Percentiles rank a stretch among this genome's conserved stretches.
These are phyloP conservation scores for Ectobius pallidus DNA, from an alignment of 2,888 invertebrate species.

Conservation along the genomic window DNA sequence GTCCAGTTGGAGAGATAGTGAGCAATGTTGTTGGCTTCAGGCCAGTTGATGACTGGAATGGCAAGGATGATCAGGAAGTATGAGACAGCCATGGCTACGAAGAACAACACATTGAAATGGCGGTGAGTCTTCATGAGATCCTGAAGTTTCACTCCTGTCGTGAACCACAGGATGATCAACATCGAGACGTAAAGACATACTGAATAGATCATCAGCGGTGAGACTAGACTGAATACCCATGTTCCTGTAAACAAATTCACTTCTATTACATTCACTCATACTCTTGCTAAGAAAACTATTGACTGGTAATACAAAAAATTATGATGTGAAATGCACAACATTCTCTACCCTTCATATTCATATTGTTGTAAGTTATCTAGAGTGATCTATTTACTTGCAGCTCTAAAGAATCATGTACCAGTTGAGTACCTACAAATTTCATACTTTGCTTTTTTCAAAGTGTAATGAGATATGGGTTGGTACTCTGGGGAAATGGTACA, in stretches of 20 bases:
- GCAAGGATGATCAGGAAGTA: constrained; percentile 23
- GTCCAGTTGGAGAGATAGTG: constrained; percentile 14
- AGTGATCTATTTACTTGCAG: too few species aligned
- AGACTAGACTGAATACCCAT: not conserved
- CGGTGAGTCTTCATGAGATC: constrained; percentile 16
- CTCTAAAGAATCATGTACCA: too few species aligned
- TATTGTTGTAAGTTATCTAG: too few species aligned
- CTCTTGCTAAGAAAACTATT: not conserved
- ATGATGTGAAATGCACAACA: too few species aligned
- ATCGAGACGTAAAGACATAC: constrained; percentile 10
- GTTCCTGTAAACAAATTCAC: not conserved
- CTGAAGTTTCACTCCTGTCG: not conserved
- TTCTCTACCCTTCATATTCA: too few species aligned
- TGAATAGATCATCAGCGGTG: constrained; percentile 18
- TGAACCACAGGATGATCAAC: constrained; percentile 25
- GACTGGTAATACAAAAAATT: not conserved
- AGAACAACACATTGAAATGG: constrained; percentile 24
- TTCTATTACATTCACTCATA: not conserved
- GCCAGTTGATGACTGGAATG: constrained; percentile 23
- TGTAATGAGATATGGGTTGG: too few species aligned
- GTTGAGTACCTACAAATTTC: too few species aligned
- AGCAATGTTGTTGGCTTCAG: constrained; percentile 9
- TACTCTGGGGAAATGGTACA: too few species aligned
- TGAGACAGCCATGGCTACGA: constrained; percentile 9
- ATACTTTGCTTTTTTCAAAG: too few species aligned